A percentile compares a stretch with the other conserved stretches of the same genome.
Conservation (phyloP, 1,140 invertebrate genomes). For the Pogonomyrmex californicus region DNA sequence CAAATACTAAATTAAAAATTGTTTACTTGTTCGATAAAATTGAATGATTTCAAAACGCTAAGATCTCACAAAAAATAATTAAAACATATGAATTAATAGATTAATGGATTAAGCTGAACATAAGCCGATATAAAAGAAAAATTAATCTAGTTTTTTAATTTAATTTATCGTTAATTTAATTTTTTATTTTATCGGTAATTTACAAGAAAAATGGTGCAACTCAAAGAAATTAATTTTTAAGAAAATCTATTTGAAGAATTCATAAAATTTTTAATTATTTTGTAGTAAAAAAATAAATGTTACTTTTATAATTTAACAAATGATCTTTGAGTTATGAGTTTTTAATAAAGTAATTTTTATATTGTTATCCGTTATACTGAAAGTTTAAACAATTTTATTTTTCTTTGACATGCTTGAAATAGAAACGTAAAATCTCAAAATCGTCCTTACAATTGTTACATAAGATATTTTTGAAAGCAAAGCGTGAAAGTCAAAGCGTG, state of each 20-base stretch:
- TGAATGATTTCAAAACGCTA: not conserved
- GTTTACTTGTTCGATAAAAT: not conserved
- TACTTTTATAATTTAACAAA: too few species aligned
- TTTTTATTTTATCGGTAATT: too few species aligned
- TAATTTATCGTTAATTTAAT: too few species aligned
- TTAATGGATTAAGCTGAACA: not conserved
- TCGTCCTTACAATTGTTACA: not conserved
- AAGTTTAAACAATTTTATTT: too few species aligned
- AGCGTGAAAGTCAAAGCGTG: not conserved
- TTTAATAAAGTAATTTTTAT: too few species aligned
- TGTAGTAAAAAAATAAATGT: too few species aligned
- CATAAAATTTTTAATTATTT: too few species aligned
- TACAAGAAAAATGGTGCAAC: too few species aligned
- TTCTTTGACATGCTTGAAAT: not conserved
- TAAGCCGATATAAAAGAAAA: not conserved
- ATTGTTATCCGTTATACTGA: too few species aligned
- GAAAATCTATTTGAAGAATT: too few species aligned
- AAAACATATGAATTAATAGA: not conserved
- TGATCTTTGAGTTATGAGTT: too few species aligned
- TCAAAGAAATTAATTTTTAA: too few species aligned
- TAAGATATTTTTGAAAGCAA: not conserved
- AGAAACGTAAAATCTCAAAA: not conserved
- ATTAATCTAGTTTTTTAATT: not conserved
- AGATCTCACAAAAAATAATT: not conserved
- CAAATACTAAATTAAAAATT: constrained; percentile 2